Evolutionary conservation across 2,113 vertebrate genomes (phyloP), one percentile per base, ranked within the genome.

Genomic region (Lota lota): DNA sequence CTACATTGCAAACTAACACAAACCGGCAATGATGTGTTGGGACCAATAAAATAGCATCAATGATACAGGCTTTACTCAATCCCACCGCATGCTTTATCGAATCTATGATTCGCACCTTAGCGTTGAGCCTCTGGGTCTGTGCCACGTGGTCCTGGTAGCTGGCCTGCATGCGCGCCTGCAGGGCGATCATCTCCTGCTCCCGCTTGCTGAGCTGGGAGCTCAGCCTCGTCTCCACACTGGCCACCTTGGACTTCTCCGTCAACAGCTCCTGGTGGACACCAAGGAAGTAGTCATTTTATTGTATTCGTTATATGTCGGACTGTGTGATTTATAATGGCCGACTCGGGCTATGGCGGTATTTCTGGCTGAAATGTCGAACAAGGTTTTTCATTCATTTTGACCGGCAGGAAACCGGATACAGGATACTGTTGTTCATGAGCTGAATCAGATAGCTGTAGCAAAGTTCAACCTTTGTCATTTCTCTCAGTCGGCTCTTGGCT

Each of bases 151-250:
- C 94, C 81, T 93, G 92, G 84, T 97, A 97, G 83, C 93, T 97
- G 81, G 96, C 94, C 86, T 99, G 93, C 96, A 99, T 97, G 22
- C 95, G 94, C 0, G 93, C 92, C 83, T 97, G 94, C 76, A 98
- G 78, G 0, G 96, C 95, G 0, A 87, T 74, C 1, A 94, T 89
- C 79, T 99, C 96, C 70, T 94, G 93, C 62, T 98, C 94, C 0
- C 88, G 87, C 22, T 93, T 76, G 1, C 92, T 88, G 22, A 97
- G 90, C 87, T 98, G 95, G 79, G 95, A 94, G 67, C 94, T 97
- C 85, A 95, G 86, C 66, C 94, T 93, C 19, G 92, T 90, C 83
- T 99, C 96, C 28, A 90, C 78, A 0, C 85, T 86, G 0, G 72
- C 74, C 0, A 92, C 91, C 85, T 95, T 98, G 72, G 93, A 83